phyloP scores from a whole-genome alignment of 2,113 vertebrate species.

The Pandion haliaetus region DNA sequence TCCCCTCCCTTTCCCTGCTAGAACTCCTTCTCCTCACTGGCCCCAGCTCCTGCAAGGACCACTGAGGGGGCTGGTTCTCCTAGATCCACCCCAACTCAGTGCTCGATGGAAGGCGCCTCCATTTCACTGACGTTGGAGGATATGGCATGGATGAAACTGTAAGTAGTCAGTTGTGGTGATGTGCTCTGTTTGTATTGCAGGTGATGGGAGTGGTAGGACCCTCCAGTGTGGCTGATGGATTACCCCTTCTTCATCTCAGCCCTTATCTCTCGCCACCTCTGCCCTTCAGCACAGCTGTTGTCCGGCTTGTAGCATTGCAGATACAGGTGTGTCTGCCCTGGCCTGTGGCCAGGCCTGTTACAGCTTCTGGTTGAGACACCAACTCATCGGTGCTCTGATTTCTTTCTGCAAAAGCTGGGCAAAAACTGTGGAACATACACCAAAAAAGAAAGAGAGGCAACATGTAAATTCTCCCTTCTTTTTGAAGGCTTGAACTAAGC shows the following conservation, averaged over 20 bases:
- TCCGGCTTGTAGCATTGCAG: constrained; percentile 97
- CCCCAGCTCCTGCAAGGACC: constrained; percentile 26
- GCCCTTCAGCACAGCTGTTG: constrained; percentile 98
- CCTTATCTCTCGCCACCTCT: constrained; percentile 98
- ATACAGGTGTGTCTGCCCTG: constrained; percentile 91
- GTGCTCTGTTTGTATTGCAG: constrained; percentile 86
- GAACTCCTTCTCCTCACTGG: neutral
- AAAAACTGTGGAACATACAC: constrained; percentile 77
- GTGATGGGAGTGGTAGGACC: constrained; percentile 99
- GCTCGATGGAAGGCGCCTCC: constrained; percentile 20
- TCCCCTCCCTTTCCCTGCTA: constrained; percentile 25
- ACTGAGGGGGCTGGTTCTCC: neutral
- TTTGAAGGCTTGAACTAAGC: constrained; percentile 41
- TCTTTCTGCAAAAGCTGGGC: constrained; percentile 81
- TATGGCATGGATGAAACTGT: constrained; percentile 74
- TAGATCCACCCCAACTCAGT: constrained; percentile 33
- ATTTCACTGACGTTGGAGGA: constrained; percentile 55
- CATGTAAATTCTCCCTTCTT: constrained; percentile 13
- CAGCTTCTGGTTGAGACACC: constrained; percentile 70
- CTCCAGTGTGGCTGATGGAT: constrained; percentile 97
- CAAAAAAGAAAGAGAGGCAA: neutral
- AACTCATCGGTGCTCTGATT: constrained; percentile 67
- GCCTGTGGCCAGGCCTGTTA: constrained; percentile 71
- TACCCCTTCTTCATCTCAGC: constrained; percentile 98
- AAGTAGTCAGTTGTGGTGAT: constrained; percentile 76